phyloP scores from a whole-genome alignment of 2,113 vertebrate species.

The Lontra canadensis region DNA sequence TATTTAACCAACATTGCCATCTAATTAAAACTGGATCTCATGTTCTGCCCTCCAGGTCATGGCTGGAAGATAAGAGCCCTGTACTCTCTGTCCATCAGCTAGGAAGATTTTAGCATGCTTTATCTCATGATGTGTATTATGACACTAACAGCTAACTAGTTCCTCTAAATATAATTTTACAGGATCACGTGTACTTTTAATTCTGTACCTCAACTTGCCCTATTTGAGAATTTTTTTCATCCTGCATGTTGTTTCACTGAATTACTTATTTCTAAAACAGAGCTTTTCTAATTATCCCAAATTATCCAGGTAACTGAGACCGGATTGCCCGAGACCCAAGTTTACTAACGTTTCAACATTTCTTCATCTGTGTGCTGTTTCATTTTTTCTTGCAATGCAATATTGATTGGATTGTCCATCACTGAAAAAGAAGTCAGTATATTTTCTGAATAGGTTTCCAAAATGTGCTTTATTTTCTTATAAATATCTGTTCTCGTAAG shows the following conservation, averaged over 20 bases:
- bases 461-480: conserved; percentile 81
- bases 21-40: not conserved
- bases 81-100: not conserved
- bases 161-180: not conserved
- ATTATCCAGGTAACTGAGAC: not conserved
- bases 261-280: not conserved
- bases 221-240: not conserved
- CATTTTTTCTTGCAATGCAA: conserved; percentile 79
- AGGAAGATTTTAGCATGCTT: not conserved
- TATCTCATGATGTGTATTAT: not conserved
- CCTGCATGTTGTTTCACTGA: not conserved
- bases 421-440: conserved; percentile 77
- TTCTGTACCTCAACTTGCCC: not conserved
- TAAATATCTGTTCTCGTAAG: conserved; percentile 83
- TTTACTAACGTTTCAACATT: conserved; percentile 79
- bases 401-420: conserved; percentile 80
- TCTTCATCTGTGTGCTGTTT: conserved; percentile 78
- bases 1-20: not conserved
- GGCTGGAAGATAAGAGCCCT: not conserved
- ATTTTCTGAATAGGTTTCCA: conserved; percentile 84
- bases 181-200: not conserved
- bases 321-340: not conserved
- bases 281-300: not conserved
- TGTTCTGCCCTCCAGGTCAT: not conserved
- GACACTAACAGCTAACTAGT: not conserved